Percentiles rank a stretch among this genome's conserved stretches.
These are phyloP conservation scores for Acinonyx jubatus DNA, from an alignment of 2,113 vertebrate genomes.

Conservation along the genomic window DNA sequence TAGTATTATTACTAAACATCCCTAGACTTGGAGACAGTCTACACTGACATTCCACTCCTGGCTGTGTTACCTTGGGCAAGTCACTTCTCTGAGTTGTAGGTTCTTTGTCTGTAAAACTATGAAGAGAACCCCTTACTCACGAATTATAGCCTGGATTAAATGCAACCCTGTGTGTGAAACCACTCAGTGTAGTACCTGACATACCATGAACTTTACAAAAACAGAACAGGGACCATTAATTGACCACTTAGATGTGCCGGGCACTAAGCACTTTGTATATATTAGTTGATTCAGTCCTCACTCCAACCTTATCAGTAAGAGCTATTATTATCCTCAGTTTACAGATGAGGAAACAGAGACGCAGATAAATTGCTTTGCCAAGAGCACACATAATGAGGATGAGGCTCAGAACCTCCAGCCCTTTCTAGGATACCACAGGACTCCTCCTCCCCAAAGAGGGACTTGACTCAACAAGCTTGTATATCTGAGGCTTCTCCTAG, in stretches of 20 bases:
- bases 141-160: conserved; percentile 10
- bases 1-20: conserved; percentile 14
- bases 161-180: neutral
- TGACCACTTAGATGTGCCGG: neutral
- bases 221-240: neutral
- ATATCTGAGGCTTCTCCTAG: neutral
- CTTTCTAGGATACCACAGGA: neutral
- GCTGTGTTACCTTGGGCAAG: neutral
- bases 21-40: neutral
- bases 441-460: neutral
- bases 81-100: conserved; percentile 20
- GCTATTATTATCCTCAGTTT: neutral
- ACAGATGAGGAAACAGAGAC: conserved; percentile 35
- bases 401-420: neutral
- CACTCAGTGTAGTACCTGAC: neutral
- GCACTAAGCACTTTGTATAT: neutral
- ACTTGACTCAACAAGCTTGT: conserved; percentile 27
- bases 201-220: neutral
- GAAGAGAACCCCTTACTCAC: neutral
- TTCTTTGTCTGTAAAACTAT: neutral
- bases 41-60: neutral
- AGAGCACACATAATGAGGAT: neutral
- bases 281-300: conserved; percentile 27
- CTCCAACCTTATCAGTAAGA: neutral
- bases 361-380: neutral